Percentiles rank a stretch among this genome's conserved stretches.
Evolutionary conservation across 1,140 invertebrate genomes (phyloP).

Genomic region (Kradibia gibbosae): DNA sequence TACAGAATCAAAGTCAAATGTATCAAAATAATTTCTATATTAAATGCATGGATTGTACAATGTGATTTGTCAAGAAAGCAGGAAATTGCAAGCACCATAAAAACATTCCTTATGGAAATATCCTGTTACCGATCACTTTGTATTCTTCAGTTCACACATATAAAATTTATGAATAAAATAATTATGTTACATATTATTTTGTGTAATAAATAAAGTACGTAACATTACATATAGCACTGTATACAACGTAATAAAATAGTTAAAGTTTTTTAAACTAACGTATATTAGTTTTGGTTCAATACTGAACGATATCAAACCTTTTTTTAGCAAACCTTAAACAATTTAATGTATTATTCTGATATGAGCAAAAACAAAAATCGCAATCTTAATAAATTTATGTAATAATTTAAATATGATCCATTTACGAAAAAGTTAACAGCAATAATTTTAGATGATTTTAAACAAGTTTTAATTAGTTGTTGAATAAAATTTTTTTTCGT

Average conservation of each 20-base stretch:
- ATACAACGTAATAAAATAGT: slow-evolving; percentile 43
- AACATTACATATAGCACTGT: slow-evolving; percentile 40
- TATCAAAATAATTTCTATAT: not conserved
- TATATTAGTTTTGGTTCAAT: too few species aligned
- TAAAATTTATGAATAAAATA: slow-evolving; percentile 36
- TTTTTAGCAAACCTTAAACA: too few species aligned
- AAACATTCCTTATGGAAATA: slow-evolving; percentile 11
- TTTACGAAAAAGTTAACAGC: too few species aligned
- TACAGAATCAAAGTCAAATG: not conserved
- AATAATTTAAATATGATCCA: too few species aligned
- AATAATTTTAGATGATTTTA: too few species aligned
- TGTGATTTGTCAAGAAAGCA: slow-evolving; percentile 1
- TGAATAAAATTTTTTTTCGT: too few species aligned
- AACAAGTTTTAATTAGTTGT: too few species aligned
- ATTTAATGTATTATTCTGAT: too few species aligned
- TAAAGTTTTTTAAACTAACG: slow-evolving; percentile 36
- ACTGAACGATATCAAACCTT: too few species aligned
- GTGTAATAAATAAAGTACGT: slow-evolving; percentile 46
- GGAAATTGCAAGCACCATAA: not conserved
- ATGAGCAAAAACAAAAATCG: too few species aligned
- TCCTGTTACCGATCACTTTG: slow-evolving; percentile 38
- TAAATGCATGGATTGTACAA: slow-evolving; percentile 17
- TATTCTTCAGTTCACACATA: slow-evolving; percentile 34
- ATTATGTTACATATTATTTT: slow-evolving; percentile 47
- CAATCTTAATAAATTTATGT: too few species aligned